phyloP scores from a whole-genome alignment of 1,140 invertebrate genomes.

The Caenorhabditis remanei region DNA sequence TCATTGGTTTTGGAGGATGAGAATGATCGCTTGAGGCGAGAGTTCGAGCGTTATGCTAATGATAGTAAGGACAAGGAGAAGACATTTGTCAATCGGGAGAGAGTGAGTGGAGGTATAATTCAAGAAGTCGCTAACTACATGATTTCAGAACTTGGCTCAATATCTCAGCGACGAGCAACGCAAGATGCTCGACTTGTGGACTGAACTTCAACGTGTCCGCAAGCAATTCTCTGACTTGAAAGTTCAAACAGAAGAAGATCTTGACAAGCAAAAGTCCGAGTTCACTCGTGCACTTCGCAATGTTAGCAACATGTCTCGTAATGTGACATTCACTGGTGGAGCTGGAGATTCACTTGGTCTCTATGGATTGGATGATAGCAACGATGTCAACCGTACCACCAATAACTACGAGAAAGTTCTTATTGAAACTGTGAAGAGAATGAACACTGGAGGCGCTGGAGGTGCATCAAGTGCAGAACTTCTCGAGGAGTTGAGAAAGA shows the following conservation, averaged over 20 bases:
- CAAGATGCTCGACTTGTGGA: slow-evolving; percentile 78
- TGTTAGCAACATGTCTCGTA: slow-evolving; percentile 71
- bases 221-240: slow-evolving; percentile 75
- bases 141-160: slow-evolving; percentile 75
- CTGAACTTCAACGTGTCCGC: slow-evolving; percentile 76
- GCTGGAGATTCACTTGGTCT: slow-evolving; percentile 25
- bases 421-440: slow-evolving; percentile 69
- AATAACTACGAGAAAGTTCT: slow-evolving; percentile 70
- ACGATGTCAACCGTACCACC: slow-evolving; percentile 58
- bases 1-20: slow-evolving; percentile 74
- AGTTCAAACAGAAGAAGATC: slow-evolving; percentile 71
- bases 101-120: slow-evolving; percentile 58
- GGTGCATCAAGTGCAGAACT: slow-evolving; percentile 64
- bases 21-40: slow-evolving; percentile 71
- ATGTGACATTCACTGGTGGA: slow-evolving; percentile 51
- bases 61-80: slow-evolving; percentile 75
- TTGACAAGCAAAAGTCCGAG: slow-evolving; percentile 67
- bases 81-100: slow-evolving; percentile 71
- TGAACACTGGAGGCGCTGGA: slow-evolving; percentile 64
- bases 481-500: slow-evolving; percentile 63
- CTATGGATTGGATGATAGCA: slow-evolving; percentile 6
- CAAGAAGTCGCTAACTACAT: background rate
- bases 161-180: slow-evolving; percentile 77
- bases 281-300: slow-evolving; percentile 73
- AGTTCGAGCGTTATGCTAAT: slow-evolving; percentile 74